phyloP scores from a whole-genome alignment of 2,113 vertebrate genomes.

The Xiphophorus hellerii region DNA sequence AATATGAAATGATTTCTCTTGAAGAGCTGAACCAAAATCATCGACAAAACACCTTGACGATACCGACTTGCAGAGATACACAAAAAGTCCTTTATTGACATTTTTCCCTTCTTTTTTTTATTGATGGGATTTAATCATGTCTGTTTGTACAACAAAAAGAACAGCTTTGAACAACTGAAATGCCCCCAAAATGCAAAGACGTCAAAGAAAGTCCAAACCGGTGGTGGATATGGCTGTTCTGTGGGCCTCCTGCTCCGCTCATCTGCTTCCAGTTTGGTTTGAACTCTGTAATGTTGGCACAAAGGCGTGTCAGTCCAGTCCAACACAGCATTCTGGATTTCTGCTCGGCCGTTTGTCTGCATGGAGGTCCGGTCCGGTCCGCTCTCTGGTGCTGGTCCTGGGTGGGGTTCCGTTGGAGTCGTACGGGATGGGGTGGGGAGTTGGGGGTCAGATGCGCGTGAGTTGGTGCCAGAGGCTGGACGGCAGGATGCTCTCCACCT shows the following conservation, averaged over 20 bases:
- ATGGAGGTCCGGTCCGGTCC: conserved; percentile 25
- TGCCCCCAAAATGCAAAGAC: conserved; percentile 61
- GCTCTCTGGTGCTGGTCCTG: conserved; percentile 33
- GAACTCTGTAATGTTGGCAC: conserved; percentile 81
- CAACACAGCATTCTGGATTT: conserved; percentile 45
- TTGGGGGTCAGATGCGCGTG: conserved; percentile 87
- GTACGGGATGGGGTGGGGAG: background rate
- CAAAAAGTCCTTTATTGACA: conserved; percentile 92
- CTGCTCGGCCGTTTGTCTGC: conserved; percentile 50
- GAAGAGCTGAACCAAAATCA: background rate
- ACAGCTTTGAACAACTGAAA: conserved; percentile 88
- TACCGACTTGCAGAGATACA: conserved; percentile 86
- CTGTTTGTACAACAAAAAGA: conserved; percentile 91
- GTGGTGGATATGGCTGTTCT: conserved; percentile 40
- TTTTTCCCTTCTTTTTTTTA: conserved; percentile 78
- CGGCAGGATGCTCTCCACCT: conserved; percentile 97
- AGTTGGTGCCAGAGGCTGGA: conserved; percentile 99
- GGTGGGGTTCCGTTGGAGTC: conserved; percentile 16
- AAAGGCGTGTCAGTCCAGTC: conserved; percentile 75
- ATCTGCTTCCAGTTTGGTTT: conserved; percentile 73
- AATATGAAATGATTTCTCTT: no score
- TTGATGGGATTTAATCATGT: conserved; percentile 89
- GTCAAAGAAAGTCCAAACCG: conserved; percentile 75
- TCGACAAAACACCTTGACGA: conserved; percentile 38
- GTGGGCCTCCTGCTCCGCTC: conserved; percentile 9